phyloP scores from a whole-genome alignment of 1,140 invertebrate genomes.

The Araneus ventricosus region DNA sequence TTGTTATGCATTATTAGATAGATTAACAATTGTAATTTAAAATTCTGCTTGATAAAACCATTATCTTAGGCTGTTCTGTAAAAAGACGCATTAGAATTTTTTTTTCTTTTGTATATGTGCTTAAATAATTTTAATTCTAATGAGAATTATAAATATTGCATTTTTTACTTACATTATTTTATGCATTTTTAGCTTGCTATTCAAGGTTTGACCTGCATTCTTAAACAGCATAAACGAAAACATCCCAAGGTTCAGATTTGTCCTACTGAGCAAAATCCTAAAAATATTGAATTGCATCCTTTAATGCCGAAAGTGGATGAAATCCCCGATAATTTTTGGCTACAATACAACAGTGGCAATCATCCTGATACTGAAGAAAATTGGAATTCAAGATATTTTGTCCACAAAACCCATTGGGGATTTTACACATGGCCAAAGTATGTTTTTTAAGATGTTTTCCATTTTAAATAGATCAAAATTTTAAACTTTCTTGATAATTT shows the following conservation, averaged over 20 bases:
- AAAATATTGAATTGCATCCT: constrained; percentile 65
- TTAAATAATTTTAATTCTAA: too few species aligned
- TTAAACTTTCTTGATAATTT: too few species aligned
- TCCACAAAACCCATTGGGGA: constrained; percentile 87
- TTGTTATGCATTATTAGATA: too few species aligned
- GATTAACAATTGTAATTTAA: too few species aligned
- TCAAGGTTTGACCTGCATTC: constrained; percentile 83
- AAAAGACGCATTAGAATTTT: too few species aligned
- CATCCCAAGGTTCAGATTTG: constrained; percentile 83
- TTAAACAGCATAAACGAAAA: constrained; percentile 88
- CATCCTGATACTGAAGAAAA: constrained; percentile 84
- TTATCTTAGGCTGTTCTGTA: too few species aligned
- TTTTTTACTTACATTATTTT: constrained; percentile 5
- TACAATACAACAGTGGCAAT: constrained; percentile 85
- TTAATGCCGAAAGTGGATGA: constrained; percentile 64
- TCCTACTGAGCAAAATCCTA: constrained; percentile 58
- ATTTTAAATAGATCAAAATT: too few species aligned
- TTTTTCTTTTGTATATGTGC: too few species aligned
- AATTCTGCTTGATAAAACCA: too few species aligned
- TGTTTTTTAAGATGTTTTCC: constrained; percentile 56
- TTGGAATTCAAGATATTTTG: constrained; percentile 87
- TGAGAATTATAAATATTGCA: not conserved
- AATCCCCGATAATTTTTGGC: constrained; percentile 87
- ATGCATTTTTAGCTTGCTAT: constrained; percentile 82
- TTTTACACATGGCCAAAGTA: constrained; percentile 91